phyloP scores from a whole-genome alignment of 2,797 vertebrate species.

The Anomalospiza imberbis region DNA sequence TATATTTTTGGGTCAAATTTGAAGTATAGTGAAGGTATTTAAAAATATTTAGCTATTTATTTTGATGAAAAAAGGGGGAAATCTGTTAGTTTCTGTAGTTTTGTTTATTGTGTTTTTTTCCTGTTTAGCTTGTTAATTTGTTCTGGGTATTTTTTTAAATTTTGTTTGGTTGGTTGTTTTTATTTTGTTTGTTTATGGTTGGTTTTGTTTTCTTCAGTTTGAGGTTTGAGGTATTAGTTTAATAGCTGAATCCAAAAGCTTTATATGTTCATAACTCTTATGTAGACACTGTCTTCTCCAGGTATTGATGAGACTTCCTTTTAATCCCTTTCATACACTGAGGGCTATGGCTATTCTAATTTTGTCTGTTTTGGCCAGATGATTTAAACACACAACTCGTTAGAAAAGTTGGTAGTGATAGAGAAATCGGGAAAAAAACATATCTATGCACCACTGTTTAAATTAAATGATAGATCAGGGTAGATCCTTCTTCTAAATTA shows the following conservation, averaged over 20 bases:
- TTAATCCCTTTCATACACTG: neutral
- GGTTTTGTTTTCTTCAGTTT: neutral
- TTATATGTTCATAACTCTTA: neutral
- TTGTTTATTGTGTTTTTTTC: neutral
- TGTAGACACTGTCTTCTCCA: neutral
- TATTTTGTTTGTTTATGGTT: too few species aligned
- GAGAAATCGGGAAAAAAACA: neutral
- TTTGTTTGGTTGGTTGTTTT: neutral
- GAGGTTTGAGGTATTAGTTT: neutral
- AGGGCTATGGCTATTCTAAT: neutral
- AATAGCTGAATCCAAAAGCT: neutral
- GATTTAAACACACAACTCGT: neutral
- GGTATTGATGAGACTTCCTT: neutral
- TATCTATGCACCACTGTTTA: neutral
- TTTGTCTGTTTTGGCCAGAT: neutral
- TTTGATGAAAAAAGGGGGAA: neutral
- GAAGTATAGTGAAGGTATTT: neutral
- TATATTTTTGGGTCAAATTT: neutral
- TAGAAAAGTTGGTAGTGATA: neutral
- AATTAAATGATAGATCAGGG: neutral
- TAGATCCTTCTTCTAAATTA: neutral
- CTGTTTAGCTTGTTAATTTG: neutral
- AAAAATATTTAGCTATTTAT: neutral
- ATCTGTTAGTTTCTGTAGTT: neutral
- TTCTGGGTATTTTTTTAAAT: neutral